These are phyloP conservation scores for Pheosia gnoma DNA, from an alignment of 2,888 invertebrate genomes.

Conservation along the genomic window DNA sequence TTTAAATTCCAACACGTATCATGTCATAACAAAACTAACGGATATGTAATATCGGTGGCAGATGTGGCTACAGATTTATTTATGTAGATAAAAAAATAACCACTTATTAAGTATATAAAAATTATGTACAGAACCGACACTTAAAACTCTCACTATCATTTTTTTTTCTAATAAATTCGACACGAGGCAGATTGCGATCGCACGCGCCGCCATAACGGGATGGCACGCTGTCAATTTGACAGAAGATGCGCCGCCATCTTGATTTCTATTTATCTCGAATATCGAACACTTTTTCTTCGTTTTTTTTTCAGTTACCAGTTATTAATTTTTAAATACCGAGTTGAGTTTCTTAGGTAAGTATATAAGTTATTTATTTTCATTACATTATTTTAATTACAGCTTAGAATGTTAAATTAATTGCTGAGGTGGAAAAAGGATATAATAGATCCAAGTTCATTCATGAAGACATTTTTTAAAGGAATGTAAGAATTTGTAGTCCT, in stretches of 20 bases:
- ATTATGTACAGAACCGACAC: conserved; percentile 15
- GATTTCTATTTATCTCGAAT: conserved; percentile 12
- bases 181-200: conserved; percentile 31
- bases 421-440: background rate
- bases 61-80: no score
- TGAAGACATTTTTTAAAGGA: no score
- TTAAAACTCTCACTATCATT: conserved; percentile 8
- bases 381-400: background rate
- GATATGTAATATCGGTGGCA: no score
- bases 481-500: no score
- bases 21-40: no score
- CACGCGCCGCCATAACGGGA: conserved; percentile 21
- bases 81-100: no score
- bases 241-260: conserved; percentile 30
- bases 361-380: background rate
- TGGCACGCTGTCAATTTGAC: conserved; percentile 38
- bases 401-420: background rate
- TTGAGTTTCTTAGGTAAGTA: background rate
- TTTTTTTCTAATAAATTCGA: conserved; percentile 15
- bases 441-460: no score
- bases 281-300: background rate
- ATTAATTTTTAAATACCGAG: background rate
- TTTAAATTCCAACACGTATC: no score
- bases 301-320: background rate
- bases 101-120: background rate